These are phyloP conservation scores for Microctonus brassicae DNA, from an alignment of 2,888 invertebrate genomes.

Conservation along the genomic window DNA sequence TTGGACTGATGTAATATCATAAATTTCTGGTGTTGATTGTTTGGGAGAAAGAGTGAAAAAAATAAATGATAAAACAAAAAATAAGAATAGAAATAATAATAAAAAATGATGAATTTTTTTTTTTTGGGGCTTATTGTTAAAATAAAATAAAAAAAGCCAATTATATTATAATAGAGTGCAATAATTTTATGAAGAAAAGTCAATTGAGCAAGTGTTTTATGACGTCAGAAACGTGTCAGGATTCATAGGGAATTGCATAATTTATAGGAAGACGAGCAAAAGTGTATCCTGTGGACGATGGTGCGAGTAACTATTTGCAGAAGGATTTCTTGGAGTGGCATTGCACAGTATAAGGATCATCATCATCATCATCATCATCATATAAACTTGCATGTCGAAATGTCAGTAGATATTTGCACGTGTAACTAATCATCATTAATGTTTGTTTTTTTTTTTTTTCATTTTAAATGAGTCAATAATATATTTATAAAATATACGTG, in stretches of 20 bases:
- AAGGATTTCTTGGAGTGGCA: background rate
- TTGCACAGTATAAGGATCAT: background rate
- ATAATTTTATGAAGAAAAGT: background rate
- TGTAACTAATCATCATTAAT: background rate
- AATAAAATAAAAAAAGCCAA: background rate
- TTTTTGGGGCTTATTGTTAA: background rate
- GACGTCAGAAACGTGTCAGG: background rate
- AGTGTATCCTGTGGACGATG: background rate
- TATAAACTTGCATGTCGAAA: background rate
- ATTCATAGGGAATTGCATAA: background rate
- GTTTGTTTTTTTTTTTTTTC: background rate
- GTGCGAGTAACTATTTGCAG: background rate
- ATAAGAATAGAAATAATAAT: background rate
- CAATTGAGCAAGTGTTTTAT: background rate
- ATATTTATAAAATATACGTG: too few relatives aligned
- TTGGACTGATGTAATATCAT: background rate
- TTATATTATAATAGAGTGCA: background rate
- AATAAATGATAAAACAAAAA: background rate
- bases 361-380: background rate
- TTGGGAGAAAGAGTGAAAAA: background rate
- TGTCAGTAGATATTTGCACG: constrained; percentile 1
- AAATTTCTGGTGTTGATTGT: background rate
- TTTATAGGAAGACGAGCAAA: background rate
- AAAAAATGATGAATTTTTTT: background rate
- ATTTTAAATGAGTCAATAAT: background rate